Evolutionary conservation across 2,888 invertebrate species (phyloP).

Genomic region (Phaonia tiefii): DNA sequence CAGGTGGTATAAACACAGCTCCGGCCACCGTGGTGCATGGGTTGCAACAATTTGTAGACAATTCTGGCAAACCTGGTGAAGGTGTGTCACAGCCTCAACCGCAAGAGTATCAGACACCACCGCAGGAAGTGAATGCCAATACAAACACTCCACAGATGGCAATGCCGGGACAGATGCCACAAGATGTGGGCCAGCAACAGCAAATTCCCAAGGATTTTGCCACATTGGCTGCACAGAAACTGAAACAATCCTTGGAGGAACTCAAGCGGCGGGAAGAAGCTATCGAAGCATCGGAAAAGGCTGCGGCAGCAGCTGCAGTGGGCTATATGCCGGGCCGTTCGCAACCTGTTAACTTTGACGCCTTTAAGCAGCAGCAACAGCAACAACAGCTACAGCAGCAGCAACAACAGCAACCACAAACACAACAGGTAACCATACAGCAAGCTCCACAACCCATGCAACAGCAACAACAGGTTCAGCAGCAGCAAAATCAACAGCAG

Average conservation of each 20-base stretch:
- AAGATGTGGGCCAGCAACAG: slow-evolving; percentile 77
- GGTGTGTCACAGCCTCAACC: slow-evolving; percentile 81
- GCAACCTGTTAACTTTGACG: slow-evolving; percentile 68
- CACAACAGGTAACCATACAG: slow-evolving; percentile 72
- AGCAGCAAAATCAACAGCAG: slow-evolving; percentile 59
- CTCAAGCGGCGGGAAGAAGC: slow-evolving; percentile 76
- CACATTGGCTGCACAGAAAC: slow-evolving; percentile 75
- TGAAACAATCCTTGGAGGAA: slow-evolving; percentile 77
- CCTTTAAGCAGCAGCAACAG: slow-evolving; percentile 81
- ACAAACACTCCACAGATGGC: slow-evolving; percentile 70
- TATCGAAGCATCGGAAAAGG: slow-evolving; percentile 71
- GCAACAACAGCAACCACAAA: slow-evolving; percentile 37
- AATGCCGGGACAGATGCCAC: slow-evolving; percentile 42
- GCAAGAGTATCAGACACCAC: slow-evolving; percentile 81
- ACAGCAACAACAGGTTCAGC: slow-evolving; percentile 74
- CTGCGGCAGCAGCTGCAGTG: slow-evolving; percentile 58
- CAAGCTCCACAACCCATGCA: slow-evolving; percentile 77
- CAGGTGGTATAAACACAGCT: slow-evolving; percentile 79
- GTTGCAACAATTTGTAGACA: slow-evolving; percentile 73
- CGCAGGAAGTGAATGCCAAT: slow-evolving; percentile 79
- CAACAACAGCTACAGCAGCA: slow-evolving; percentile 79
- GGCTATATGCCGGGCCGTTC: slow-evolving; percentile 71
- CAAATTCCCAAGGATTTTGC: slow-evolving; percentile 75
- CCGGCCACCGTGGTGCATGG: slow-evolving; percentile 77
- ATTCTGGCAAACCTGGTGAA: slow-evolving; percentile 31